Percentiles rank a stretch among this genome's conserved stretches.
phyloP scores from a whole-genome alignment of 2,113 vertebrate genomes.

The Reinhardtius hippoglossoides region DNA sequence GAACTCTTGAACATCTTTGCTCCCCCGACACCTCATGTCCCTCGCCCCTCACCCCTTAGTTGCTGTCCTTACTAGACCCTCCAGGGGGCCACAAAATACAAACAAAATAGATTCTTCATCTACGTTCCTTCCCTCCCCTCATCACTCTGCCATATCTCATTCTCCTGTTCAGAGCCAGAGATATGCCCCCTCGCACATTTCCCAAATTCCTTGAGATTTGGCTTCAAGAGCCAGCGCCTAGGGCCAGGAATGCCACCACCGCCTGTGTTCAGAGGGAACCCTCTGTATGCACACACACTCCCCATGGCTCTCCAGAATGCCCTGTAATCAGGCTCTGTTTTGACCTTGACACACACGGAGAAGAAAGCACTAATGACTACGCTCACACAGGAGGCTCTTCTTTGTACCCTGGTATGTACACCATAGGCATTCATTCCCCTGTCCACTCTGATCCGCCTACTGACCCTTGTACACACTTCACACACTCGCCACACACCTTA shows the following conservation, averaged over 20 bases:
- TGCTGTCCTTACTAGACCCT: slow-evolving; percentile 49
- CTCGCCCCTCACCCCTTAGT: not conserved
- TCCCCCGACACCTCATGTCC: slow-evolving; percentile 4
- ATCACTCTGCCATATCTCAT: slow-evolving; percentile 48
- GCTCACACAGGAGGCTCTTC: slow-evolving; percentile 70
- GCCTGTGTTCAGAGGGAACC: slow-evolving; percentile 75
- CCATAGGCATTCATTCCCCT: slow-evolving; percentile 68
- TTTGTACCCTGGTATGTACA: slow-evolving; percentile 73
- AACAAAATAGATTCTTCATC: slow-evolving; percentile 15
- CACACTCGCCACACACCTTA: slow-evolving; percentile 72
- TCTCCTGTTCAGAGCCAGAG: slow-evolving; percentile 68
- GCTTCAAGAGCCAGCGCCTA: slow-evolving; percentile 77
- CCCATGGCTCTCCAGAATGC: slow-evolving; percentile 62
- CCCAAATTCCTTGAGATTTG: slow-evolving; percentile 81
- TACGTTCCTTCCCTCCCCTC: slow-evolving; percentile 28
- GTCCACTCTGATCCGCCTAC: slow-evolving; percentile 54
- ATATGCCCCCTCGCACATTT: slow-evolving; percentile 78
- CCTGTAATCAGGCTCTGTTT: slow-evolving; percentile 80
- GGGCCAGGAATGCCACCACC: slow-evolving; percentile 78
- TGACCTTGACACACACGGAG: slow-evolving; percentile 81
- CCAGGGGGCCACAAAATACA: slow-evolving; percentile 53
- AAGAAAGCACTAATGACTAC: slow-evolving; percentile 77
- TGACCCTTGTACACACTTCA: slow-evolving; percentile 79
- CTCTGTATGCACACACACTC: slow-evolving; percentile 57
- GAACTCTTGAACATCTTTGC: not conserved